Conservation (phyloP, 2,888 invertebrate species). For the Lithodes maja region DNA sequence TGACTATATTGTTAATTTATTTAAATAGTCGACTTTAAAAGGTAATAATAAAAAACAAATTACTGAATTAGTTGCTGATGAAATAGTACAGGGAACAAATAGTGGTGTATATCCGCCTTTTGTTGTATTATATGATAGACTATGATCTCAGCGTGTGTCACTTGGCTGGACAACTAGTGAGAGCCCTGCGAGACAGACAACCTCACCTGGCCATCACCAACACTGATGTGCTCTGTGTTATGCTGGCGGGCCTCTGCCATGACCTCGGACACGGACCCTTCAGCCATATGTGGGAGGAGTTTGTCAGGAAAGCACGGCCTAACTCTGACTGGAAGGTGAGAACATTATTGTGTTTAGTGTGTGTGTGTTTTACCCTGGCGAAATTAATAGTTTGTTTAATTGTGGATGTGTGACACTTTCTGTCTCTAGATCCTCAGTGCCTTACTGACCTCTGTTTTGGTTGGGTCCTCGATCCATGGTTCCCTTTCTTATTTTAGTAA, state of each 20-base stretch:
- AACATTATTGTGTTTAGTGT: not conserved
- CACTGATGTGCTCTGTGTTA: constrained; percentile 77
- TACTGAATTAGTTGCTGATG: too few relatives aligned
- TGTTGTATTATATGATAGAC: not conserved
- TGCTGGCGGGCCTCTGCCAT: constrained; percentile 81
- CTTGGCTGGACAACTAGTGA: constrained; percentile 76
- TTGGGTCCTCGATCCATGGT: too few relatives aligned
- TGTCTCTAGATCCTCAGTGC: too few relatives aligned
- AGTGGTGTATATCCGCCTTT: not conserved
- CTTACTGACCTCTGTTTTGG: too few relatives aligned
- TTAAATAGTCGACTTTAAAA: too few relatives aligned
- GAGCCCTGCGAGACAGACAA: constrained; percentile 74
- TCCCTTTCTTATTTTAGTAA: too few relatives aligned
- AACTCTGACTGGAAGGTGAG: constrained; percentile 59
- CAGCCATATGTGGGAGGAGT: constrained; percentile 81
- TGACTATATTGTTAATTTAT: too few relatives aligned
- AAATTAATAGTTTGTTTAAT: too few relatives aligned
- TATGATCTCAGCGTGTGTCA: constrained; percentile 76
- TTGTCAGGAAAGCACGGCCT: constrained; percentile 73
- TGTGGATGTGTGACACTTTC: too few relatives aligned
- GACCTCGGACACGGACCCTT: constrained; percentile 83
- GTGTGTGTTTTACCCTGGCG: too few relatives aligned
- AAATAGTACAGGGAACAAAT: not conserved
- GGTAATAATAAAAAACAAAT: too few relatives aligned
- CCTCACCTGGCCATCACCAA: constrained; percentile 75